Evolutionary conservation across 2,113 vertebrate species (phyloP).

Genomic region (Onychorhynchus coronatus): DNA sequence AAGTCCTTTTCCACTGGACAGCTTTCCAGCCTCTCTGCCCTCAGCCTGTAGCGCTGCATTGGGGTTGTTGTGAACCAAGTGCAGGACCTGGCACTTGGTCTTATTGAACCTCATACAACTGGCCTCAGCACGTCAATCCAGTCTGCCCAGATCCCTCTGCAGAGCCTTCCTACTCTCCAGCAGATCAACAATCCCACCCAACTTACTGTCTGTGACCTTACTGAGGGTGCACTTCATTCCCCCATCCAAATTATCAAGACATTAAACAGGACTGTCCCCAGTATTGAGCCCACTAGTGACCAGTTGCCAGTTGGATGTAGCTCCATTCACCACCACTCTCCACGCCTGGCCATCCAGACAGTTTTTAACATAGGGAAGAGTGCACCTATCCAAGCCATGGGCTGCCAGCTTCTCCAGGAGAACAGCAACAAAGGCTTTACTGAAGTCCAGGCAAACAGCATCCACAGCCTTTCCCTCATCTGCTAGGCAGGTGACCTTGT

Average conservation of each 20-base stretch:
- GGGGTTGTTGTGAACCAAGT: not conserved
- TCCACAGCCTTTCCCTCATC: not conserved
- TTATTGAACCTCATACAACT: not conserved
- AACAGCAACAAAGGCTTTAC: not conserved
- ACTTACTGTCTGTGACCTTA: too few species aligned
- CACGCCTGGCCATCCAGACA: fast-evolving
- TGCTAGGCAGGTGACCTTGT: not conserved
- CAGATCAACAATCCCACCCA: not conserved
- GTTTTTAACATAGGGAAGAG: fast-evolving
- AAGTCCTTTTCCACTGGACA: not conserved
- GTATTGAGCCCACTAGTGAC: not conserved
- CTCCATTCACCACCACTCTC: not conserved
- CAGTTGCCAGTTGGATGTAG: not conserved
- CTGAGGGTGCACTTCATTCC: not conserved
- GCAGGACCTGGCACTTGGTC: not conserved
- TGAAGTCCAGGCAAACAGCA: not conserved
- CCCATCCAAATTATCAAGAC: not conserved
- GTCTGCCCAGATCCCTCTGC: not conserved
- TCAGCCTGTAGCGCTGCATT: fast-evolving
- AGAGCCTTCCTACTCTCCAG: not conserved
- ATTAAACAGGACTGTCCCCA: not conserved
- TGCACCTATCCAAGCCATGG: not conserved
- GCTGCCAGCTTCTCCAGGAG: not conserved
- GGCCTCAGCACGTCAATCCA: not conserved
- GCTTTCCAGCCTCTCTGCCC: fast-evolving